Conservation (phyloP, 2,797 vertebrate species). For the Syndactyla subalaris region DNA sequence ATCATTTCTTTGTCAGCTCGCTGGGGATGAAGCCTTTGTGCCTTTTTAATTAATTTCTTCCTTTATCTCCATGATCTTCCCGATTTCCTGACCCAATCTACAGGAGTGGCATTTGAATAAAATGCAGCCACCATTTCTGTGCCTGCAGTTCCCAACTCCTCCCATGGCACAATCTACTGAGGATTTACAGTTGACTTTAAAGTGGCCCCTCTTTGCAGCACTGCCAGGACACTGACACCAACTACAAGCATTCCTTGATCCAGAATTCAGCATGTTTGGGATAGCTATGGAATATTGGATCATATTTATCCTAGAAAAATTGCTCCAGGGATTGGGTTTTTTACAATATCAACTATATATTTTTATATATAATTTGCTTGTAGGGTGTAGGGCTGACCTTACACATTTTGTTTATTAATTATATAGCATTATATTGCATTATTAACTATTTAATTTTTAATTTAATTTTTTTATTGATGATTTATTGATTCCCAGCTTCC, state of each 20-base stretch:
- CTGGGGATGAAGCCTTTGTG: slow-evolving; percentile 13
- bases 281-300: not conserved
- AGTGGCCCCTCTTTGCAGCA: not conserved
- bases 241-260: not conserved
- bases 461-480: not conserved
- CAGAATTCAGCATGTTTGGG: not conserved
- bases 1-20: not conserved
- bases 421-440: not conserved
- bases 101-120: slow-evolving; percentile 50
- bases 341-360: not conserved
- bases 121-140: slow-evolving; percentile 9
- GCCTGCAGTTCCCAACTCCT: not conserved
- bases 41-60: slow-evolving; percentile 48
- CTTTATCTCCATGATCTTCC: slow-evolving; percentile 57
- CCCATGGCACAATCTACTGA: slow-evolving; percentile 1
- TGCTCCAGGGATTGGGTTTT: not conserved
- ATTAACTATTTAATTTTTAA: not conserved
- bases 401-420: not conserved
- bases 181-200: slow-evolving; percentile 10
- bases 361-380: not conserved
- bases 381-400: not conserved
- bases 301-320: not conserved
- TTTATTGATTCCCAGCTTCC: not conserved
- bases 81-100: slow-evolving; percentile 50
- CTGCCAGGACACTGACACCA: not conserved